These are phyloP conservation scores for Nicator chloris DNA, from an alignment of 2,113 vertebrate species.

Conservation along the genomic window DNA sequence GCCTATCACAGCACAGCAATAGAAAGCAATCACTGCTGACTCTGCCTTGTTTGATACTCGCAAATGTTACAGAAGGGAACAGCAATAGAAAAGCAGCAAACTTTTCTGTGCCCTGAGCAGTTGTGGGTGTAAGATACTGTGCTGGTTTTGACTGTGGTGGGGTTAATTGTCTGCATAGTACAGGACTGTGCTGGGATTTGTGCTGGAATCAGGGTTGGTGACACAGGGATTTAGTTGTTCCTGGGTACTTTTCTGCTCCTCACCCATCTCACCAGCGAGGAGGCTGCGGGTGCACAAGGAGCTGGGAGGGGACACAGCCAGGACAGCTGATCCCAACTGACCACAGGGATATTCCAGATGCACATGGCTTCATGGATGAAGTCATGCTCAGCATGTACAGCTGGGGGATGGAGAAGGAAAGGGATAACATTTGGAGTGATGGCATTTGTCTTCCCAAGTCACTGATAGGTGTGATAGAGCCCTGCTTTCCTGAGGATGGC, in stretches of 20 bases:
- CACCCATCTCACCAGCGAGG: too few relatives aligned
- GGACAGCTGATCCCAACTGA: neutral
- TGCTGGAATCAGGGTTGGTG: neutral
- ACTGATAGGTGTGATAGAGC: fast-evolving
- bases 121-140: neutral
- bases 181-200: neutral
- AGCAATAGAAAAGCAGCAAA: neutral
- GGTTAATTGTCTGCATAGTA: neutral
- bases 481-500: neutral
- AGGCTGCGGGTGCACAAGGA: too few relatives aligned
- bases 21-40: neutral
- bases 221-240: neutral
- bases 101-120: neutral
- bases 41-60: neutral
- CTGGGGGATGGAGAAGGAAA: neutral
- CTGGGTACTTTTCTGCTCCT: neutral
- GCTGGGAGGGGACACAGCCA: neutral
- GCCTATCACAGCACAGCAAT: neutral
- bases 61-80: neutral
- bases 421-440: neutral
- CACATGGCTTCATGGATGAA: neutral
- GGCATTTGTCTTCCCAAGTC: neutral
- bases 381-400: neutral
- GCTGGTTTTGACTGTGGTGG: neutral
- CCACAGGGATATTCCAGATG: neutral